Percentiles rank a stretch among this genome's conserved stretches.
Evolutionary conservation across 2,797 vertebrate genomes (phyloP).

Genomic region (Paedocypris micromegethes): DNA sequence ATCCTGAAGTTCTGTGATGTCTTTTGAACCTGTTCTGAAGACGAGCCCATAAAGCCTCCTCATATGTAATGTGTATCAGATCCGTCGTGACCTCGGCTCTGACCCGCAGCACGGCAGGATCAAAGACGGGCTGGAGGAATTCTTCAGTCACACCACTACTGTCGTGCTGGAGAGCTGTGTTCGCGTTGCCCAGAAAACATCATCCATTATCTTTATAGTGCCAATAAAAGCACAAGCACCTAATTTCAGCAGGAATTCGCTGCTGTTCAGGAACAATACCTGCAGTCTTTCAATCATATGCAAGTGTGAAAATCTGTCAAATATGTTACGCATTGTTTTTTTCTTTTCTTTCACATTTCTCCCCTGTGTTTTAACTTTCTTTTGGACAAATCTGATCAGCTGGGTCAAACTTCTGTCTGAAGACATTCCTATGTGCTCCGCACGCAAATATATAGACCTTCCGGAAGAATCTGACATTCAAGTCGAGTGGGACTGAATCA

Average conservation of each 20-base stretch:
- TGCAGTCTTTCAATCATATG: background rate
- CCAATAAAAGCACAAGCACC: background rate
- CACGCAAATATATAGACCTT: slow-evolving; percentile 24
- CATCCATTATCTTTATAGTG: slow-evolving; percentile 8
- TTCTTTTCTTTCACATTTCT: slow-evolving; percentile 1
- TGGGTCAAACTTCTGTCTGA: slow-evolving; percentile 37
- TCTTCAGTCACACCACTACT: slow-evolving; percentile 12
- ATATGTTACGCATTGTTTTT: background rate
- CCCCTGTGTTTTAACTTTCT: slow-evolving; percentile 9
- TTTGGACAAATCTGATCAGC: background rate
- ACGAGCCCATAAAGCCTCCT: slow-evolving; percentile 1
- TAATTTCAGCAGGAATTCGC: background rate
- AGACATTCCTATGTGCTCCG: slow-evolving; percentile 29
- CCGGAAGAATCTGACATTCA: slow-evolving; percentile 24
- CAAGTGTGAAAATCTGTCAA: background rate
- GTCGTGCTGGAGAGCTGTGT: background rate
- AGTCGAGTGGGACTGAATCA: slow-evolving; percentile 24
- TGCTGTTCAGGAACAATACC: background rate
- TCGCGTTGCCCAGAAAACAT: background rate
- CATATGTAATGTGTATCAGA: background rate
- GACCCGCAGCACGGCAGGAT: background rate
- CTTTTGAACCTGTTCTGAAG: background rate
- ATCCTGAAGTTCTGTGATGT: slow-evolving; percentile 4
- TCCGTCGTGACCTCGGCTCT: background rate
- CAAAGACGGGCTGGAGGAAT: slow-evolving; percentile 7